Evolutionary conservation across 2,888 invertebrate species (phyloP).

Genomic region (Copidosoma aretas): DNA sequence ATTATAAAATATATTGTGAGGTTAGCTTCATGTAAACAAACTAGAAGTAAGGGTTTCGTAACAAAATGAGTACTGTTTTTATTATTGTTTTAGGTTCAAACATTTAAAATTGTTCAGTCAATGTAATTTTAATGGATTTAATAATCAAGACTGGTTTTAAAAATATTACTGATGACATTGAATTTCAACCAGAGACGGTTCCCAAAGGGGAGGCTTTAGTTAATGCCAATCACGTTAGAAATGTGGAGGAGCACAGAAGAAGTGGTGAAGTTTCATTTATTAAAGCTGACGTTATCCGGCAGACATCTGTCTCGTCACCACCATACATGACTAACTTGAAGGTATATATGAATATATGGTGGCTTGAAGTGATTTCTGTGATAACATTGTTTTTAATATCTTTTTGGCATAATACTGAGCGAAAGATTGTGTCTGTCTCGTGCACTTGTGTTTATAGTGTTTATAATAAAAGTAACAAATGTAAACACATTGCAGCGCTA

Average conservation of each 20-base stretch:
- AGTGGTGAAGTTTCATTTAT: constrained; percentile 27
- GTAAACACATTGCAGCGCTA: neutral
- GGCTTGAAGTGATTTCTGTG: no score
- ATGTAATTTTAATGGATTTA: no score
- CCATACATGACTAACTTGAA: constrained; percentile 33
- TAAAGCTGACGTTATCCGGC: constrained; percentile 32
- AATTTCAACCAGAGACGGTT: constrained; percentile 36
- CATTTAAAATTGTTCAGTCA: no score
- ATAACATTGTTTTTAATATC: no score
- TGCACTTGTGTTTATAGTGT: no score
- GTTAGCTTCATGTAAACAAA: no score
- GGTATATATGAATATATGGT: no score
- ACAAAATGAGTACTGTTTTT: no score
- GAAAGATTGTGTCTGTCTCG: constrained; percentile 22
- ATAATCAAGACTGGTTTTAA: constrained; percentile 41
- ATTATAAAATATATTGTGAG: no score
- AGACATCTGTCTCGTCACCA: constrained; percentile 27
- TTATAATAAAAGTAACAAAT: no score
- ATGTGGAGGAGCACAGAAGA: constrained; percentile 35
- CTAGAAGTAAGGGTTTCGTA: no score
- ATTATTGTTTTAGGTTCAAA: no score
- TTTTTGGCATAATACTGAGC: constrained; percentile 20
- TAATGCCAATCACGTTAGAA: constrained; percentile 34
- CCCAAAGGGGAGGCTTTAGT: constrained; percentile 37
- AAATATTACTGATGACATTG: constrained; percentile 29